Conservation (phyloP, 2,797 vertebrate species). For the Aselliscus stoliczkanus region DNA sequence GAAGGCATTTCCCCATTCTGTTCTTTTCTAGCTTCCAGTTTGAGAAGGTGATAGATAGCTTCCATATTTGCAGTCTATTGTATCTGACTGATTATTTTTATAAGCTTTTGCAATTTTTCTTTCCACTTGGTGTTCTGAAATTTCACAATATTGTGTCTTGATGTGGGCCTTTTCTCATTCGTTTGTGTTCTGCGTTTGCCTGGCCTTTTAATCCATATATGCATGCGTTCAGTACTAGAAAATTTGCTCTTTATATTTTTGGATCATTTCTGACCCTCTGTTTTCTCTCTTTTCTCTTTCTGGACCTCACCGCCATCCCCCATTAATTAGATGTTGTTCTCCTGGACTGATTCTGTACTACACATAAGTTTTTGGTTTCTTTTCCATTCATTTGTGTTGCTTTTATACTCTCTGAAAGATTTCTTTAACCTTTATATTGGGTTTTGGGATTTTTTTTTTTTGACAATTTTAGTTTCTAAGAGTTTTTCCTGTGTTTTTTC, state of each 20-base stretch:
- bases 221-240: background rate
- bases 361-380: background rate
- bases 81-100: background rate
- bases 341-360: background rate
- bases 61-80: background rate
- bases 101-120: background rate
- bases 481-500: background rate
- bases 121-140: background rate
- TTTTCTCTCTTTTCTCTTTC: background rate
- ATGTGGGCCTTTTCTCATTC: background rate
- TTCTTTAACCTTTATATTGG: background rate
- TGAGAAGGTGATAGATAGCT: background rate
- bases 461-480: background rate
- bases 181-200: background rate
- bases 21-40: background rate
- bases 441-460: background rate
- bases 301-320: background rate
- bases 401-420: background rate
- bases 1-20: background rate
- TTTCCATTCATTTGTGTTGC: background rate
- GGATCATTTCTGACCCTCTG: background rate
- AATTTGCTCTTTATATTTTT: background rate
- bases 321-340: background rate
- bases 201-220: background rate
- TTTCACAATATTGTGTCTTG: background rate